Evolutionary conservation across 1,140 invertebrate genomes (phyloP).

Genomic region (Laupala kohalensis): DNA sequence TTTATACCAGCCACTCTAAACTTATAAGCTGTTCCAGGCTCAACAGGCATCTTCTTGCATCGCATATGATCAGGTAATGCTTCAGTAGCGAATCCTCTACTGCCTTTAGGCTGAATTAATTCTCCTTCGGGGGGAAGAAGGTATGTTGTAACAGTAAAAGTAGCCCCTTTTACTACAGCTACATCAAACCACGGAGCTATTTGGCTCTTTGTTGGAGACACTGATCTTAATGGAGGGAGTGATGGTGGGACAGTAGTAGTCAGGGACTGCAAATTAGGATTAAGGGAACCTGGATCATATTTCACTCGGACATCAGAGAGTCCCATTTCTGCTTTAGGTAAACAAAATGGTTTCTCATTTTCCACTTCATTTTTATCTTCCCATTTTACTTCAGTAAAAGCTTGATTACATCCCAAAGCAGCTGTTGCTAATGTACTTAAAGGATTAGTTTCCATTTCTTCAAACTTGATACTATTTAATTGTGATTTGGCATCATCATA

Average conservation of each 20-base stretch:
- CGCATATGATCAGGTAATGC: neutral
- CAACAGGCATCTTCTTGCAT: slow-evolving; percentile 54
- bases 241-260: too few species aligned
- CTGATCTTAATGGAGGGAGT: too few species aligned
- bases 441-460: slow-evolving; percentile 32
- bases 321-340: neutral
- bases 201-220: neutral
- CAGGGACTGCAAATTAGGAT: neutral
- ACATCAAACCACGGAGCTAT: slow-evolving; percentile 63
- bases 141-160: slow-evolving; percentile 53
- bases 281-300: neutral
- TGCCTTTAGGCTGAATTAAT: slow-evolving; percentile 19
- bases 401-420: slow-evolving; percentile 39
- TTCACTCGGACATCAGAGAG: neutral
- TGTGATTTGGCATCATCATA: neutral
- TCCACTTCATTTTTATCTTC: neutral
- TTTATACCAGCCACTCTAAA: slow-evolving; percentile 97
- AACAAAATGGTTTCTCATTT: neutral
- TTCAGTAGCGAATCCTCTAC: slow-evolving; percentile 22
- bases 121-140: slow-evolving; percentile 30
- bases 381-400: slow-evolving; percentile 17
- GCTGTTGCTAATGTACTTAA: slow-evolving; percentile 58
- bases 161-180: slow-evolving; percentile 58
- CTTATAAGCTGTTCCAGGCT: slow-evolving; percentile 93
- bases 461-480: neutral